phyloP scores from a whole-genome alignment of 2,888 invertebrate genomes.

The Cosmia trapezina region DNA sequence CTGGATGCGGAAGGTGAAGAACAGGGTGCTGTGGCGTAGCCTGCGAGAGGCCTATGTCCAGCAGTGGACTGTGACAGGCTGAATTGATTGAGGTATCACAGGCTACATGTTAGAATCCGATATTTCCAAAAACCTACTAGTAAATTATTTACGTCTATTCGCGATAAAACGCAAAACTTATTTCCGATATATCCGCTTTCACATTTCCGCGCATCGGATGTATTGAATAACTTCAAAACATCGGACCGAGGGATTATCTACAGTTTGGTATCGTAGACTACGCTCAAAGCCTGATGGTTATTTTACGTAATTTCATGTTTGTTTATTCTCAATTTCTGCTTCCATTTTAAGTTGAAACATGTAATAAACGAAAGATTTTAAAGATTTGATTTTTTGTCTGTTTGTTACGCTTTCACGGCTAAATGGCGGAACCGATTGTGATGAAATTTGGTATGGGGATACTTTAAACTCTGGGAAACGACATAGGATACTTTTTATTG shows the following conservation, averaged over 20 bases:
- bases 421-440: no score
- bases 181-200: constrained; percentile 34
- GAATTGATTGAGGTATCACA: no score
- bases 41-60: no score
- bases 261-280: constrained; percentile 13
- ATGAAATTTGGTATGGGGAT: no score
- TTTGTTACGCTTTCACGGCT: no score
- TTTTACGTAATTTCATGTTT: not conserved
- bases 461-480: no score
- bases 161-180: constrained; percentile 40
- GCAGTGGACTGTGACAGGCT: no score
- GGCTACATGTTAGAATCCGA: not conserved
- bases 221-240: constrained; percentile 47
- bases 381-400: no score
- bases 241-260: constrained; percentile 10
- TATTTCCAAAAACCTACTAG: not conserved
- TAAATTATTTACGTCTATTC: constrained; percentile 34
- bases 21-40: no score
- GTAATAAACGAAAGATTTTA: not conserved
- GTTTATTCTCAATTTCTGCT: not conserved
- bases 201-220: constrained; percentile 28
- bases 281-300: not conserved
- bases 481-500: no score
- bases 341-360: not conserved
- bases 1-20: no score